Evolutionary conservation across 2,113 vertebrate genomes (phyloP), one percentile per base, ranked within the genome.

Genomic region (Gobius niger): DNA sequence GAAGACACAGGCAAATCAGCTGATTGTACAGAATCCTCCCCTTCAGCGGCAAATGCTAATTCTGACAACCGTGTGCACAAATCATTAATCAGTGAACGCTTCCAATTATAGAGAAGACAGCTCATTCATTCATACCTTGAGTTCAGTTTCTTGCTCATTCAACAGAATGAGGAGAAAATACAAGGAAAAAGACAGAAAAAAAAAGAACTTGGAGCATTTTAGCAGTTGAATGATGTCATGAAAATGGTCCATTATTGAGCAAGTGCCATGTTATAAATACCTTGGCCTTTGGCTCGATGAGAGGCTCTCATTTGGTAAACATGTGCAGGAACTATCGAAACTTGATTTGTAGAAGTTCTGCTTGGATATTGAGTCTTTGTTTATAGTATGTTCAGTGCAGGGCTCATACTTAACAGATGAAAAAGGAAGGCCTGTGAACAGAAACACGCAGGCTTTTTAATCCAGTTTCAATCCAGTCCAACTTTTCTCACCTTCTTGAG

Each of bases 61-160:
- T 89, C 75, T 82, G 85, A 82, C 24, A 66, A 65, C 74, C 50
- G 80, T 75, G 13, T 69, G 73, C 75, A 77, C 77, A 75, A 82
- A 87, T 86, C 86, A 87, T 89, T 87, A 86, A 89, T 90, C 87
- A 89, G 76, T 90, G 85, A 86, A 85, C 10, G 72, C 66, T 75
- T 82, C 73, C 85, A 90, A 82, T 86, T 87, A 87, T 74, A 73
- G 61, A 50, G 61, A 53, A 79, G 81, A 88, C 81, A 81, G 76
- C 76, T 70, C 78, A 81, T 87, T 83, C 73, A 82, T 82, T 88
- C 71, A 85, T 74, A 85, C 78, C 66, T 82, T 72, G 62, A 80
- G 75, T 73, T 78, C 68, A 60, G 41, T 77, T 73, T 75, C 64
- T 54, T 47, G 13, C 13, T 57, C 66, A 73, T 88, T 80, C 74